Evolutionary conservation across 2,888 invertebrate species (phyloP).

Genomic region (Tryphoninae sp.): DNA sequence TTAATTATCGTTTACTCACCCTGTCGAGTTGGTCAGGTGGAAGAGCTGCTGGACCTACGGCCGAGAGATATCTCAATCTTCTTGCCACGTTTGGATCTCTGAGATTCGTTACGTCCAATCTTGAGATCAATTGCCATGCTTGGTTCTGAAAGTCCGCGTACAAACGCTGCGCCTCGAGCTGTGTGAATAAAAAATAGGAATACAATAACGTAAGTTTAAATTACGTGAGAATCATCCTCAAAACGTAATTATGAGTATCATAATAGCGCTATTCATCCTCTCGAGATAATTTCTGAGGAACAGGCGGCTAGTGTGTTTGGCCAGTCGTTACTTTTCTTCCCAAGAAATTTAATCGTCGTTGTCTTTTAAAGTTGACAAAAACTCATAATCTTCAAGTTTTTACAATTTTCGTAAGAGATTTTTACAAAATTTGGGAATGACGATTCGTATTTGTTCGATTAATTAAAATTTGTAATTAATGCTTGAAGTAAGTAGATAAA

Average conservation of each 20-base stretch:
- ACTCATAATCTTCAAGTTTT: no score
- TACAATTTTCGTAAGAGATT: no score
- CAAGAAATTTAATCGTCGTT: slow-evolving; percentile 5
- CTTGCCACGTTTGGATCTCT: slow-evolving; percentile 87
- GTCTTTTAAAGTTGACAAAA: no score
- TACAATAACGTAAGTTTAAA: slow-evolving; percentile 44
- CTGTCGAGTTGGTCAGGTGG: slow-evolving; percentile 92
- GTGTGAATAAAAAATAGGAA: slow-evolving; percentile 74
- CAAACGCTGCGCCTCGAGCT: slow-evolving; percentile 91
- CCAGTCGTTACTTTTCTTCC: slow-evolving; percentile 23
- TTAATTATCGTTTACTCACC: slow-evolving; percentile 82
- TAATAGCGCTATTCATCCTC: slow-evolving; percentile 47
- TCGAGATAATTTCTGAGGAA: slow-evolving; percentile 48
- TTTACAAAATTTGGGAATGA: neutral
- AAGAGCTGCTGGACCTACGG: slow-evolving; percentile 92
- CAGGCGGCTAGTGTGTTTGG: slow-evolving; percentile 15
- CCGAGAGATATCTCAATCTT: slow-evolving; percentile 89
- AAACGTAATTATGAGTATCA: slow-evolving; percentile 44
- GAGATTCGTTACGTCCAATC: slow-evolving; percentile 86
- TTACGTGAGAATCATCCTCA: slow-evolving; percentile 54
- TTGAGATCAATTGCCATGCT: slow-evolving; percentile 89
- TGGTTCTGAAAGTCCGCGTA: slow-evolving; percentile 93
- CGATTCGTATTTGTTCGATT: neutral
- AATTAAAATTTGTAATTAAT: slow-evolving; percentile 3
- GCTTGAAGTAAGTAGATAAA: neutral